Conservation (phyloP, 1,140 invertebrate genomes). For the Antheraea mylitta region DNA sequence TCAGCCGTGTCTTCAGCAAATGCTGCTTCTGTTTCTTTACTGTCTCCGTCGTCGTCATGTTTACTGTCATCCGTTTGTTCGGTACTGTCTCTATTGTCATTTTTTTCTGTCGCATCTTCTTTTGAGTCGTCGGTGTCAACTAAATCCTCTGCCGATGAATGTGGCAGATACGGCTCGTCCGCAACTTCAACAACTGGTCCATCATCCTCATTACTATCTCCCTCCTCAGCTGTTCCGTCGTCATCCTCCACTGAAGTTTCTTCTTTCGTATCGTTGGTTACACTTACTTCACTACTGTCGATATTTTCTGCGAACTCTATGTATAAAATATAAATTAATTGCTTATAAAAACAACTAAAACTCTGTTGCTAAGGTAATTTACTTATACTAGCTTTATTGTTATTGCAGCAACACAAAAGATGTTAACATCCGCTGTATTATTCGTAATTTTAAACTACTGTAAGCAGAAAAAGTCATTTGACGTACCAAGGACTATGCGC, state of each 20-base stretch:
- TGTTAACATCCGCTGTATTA: no score
- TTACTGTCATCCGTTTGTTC: constrained; percentile 12
- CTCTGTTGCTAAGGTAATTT: no score
- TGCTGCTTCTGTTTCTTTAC: constrained; percentile 31
- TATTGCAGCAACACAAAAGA: no score
- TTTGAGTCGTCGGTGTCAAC: constrained; percentile 56
- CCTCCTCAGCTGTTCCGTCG: constrained; percentile 40
- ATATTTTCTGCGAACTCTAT: constrained; percentile 68
- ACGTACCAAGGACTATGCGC: constrained; percentile 6
- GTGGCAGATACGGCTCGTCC: constrained; percentile 73
- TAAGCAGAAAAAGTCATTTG: constrained; percentile 7
- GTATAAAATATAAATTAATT: constrained; percentile 13
- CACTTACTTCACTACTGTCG: constrained; percentile 72
- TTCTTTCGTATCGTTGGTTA: constrained; percentile 71
- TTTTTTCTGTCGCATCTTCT: constrained; percentile 24
- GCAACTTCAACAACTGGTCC: constrained; percentile 68
- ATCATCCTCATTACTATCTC: constrained; percentile 55
- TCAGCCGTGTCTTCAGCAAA: constrained; percentile 53
- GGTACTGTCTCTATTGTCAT: constrained; percentile 19
- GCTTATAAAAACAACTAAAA: neutral
- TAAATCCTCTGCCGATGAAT: constrained; percentile 62
- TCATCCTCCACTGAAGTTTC: constrained; percentile 55
- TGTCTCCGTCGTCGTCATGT: constrained; percentile 20
- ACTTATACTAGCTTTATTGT: no score
- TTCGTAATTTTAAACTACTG: neutral